A percentile compares a stretch with the other conserved stretches of the same genome.
phyloP scores from a whole-genome alignment of 2,113 vertebrate species.

The Chauna torquata region DNA sequence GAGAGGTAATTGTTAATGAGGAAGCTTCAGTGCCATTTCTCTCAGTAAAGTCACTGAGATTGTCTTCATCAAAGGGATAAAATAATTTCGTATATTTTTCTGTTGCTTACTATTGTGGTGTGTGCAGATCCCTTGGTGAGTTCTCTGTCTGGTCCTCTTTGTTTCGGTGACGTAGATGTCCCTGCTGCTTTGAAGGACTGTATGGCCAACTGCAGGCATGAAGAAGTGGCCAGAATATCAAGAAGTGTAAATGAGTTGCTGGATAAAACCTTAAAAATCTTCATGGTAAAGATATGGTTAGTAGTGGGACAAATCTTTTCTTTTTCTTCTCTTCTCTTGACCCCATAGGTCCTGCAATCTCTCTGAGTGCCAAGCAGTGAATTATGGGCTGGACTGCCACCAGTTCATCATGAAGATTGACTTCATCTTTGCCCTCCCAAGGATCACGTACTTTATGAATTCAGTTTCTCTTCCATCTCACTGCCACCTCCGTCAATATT shows the following conservation, averaged over 20 bases:
- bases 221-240: neutral
- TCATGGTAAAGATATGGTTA: neutral
- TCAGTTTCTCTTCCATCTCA: neutral
- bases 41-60: neutral
- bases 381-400: slow-evolving; percentile 45
- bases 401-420: slow-evolving; percentile 75
- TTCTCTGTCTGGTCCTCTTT: neutral
- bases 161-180: neutral
- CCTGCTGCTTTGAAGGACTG: neutral
- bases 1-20: neutral
- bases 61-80: neutral
- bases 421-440: neutral
- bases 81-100: neutral
- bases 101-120: neutral
- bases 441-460: slow-evolving; percentile 47
- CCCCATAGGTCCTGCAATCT: slow-evolving; percentile 41
- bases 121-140: neutral
- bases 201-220: neutral
- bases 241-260: neutral
- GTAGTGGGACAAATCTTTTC: neutral
- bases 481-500: neutral
- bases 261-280: neutral
- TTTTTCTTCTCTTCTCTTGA: neutral
- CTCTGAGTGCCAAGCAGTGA: slow-evolving; percentile 21
- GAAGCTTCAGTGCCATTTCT: neutral